Conservation (phyloP, 2,888 invertebrate species). For the Plagiodera versicolora region DNA sequence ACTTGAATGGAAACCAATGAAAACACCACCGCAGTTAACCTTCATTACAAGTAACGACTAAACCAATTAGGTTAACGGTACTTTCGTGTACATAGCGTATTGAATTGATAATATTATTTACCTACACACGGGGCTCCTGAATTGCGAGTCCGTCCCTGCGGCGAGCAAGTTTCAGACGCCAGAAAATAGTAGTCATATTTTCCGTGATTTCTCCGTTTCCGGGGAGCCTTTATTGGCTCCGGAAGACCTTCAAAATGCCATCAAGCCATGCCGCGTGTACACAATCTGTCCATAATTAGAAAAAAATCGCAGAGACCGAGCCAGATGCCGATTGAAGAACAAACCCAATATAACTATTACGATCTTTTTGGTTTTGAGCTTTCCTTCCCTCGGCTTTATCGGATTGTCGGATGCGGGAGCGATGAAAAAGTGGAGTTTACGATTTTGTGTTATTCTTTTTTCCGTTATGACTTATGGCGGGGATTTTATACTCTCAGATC, state of each 20-base stretch:
- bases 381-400: conserved; percentile 15
- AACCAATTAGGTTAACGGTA: no score
- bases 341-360: conserved; percentile 26
- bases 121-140: no score
- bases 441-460: not conserved
- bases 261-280: conserved; percentile 41
- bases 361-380: conserved; percentile 16
- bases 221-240: conserved; percentile 40
- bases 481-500: not conserved
- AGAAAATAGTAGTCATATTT: conserved; percentile 35
- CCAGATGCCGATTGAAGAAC: conserved; percentile 38
- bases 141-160: not conserved
- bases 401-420: not conserved
- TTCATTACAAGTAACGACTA: no score
- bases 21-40: no score
- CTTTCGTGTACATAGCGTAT: no score
- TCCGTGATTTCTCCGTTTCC: conserved; percentile 34
- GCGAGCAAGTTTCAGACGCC: conserved; percentile 8
- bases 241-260: conserved; percentile 45
- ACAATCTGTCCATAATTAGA: conserved; percentile 45
- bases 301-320: conserved; percentile 35
- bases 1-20: no score
- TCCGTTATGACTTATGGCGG: not conserved
- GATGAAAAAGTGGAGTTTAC: not conserved
- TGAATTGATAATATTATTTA: no score